Conservation (phyloP, 2,797 vertebrate species). For the Cuculus canorus region DNA sequence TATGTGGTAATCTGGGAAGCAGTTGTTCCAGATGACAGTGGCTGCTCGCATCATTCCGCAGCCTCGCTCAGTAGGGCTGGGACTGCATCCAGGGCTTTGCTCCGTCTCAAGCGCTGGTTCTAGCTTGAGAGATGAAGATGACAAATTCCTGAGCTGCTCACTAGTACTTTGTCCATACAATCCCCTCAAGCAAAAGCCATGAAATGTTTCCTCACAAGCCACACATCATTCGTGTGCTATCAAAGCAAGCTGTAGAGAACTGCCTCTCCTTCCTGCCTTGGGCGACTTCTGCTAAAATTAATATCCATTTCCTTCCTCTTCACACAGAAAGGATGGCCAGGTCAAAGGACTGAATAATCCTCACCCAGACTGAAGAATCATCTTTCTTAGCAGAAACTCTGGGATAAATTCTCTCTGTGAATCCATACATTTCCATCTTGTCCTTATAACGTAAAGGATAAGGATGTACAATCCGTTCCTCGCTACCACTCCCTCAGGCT, state of each 20-base stretch:
- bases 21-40: neutral
- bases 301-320: neutral
- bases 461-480: neutral
- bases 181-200: neutral
- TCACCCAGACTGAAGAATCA: neutral
- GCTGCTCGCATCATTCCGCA: neutral
- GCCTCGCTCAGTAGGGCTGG: neutral
- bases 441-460: neutral
- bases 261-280: neutral
- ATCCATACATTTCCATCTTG: neutral
- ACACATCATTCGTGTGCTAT: neutral
- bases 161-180: neutral
- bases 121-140: neutral
- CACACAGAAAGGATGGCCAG: neutral
- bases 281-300: neutral
- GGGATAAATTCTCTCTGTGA: neutral
- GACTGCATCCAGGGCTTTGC: neutral
- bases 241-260: neutral
- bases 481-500: neutral
- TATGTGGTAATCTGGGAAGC: neutral
- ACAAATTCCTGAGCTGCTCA: neutral
- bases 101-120: neutral
- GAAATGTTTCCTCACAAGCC: neutral
- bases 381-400: neutral
- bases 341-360: neutral